Evolutionary conservation across 2,888 invertebrate genomes (phyloP).

Genomic region (Fragum fragum): DNA sequence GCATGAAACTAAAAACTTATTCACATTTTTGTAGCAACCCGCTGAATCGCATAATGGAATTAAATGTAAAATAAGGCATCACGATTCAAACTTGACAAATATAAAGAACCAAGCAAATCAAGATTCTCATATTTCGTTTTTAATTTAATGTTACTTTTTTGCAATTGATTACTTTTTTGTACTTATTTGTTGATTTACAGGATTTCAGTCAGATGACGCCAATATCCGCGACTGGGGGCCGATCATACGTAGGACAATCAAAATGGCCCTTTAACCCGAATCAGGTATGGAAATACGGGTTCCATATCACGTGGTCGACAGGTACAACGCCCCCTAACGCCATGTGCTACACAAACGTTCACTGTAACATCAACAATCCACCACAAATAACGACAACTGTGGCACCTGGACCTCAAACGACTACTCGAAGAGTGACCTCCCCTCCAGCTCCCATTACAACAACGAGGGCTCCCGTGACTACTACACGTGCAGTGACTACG

Average conservation of each 20-base stretch:
- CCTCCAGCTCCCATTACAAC: background rate
- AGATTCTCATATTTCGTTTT: too few relatives aligned
- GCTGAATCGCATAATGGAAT: too few relatives aligned
- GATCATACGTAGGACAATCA: background rate
- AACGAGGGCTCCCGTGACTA: background rate
- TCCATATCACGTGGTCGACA: slow-evolving; percentile 7
- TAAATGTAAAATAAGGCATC: too few relatives aligned
- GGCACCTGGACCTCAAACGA: background rate
- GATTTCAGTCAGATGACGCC: background rate
- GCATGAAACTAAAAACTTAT: too few relatives aligned
- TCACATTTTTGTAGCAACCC: too few relatives aligned
- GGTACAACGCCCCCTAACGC: background rate
- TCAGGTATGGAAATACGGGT: slow-evolving; percentile 3
- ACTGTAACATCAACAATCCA: background rate
- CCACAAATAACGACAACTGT: background rate
- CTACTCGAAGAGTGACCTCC: slow-evolving; percentile 5
- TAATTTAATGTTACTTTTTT: too few relatives aligned
- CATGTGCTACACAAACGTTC: slow-evolving; percentile 6
- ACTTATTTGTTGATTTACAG: too few relatives aligned
- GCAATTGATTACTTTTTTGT: too few relatives aligned
- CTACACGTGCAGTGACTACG: background rate
- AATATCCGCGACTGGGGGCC: background rate
- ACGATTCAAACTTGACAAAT: too few relatives aligned
- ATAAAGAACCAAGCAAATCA: too few relatives aligned
- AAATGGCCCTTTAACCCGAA: slow-evolving; percentile 9